Evolutionary conservation across 2,797 vertebrate species (phyloP).

Genomic region (Acrossocheilus fasciatus): DNA sequence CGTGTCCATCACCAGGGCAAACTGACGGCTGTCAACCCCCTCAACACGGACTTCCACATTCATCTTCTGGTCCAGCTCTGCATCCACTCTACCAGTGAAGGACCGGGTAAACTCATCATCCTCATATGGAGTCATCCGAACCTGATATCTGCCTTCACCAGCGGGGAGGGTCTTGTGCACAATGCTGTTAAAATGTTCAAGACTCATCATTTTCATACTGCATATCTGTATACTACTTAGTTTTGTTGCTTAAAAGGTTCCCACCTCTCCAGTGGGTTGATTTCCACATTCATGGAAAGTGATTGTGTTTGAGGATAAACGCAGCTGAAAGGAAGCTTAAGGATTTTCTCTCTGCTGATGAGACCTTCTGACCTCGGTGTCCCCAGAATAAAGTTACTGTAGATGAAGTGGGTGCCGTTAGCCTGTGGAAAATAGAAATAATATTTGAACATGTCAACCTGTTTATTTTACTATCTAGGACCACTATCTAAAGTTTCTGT

Average conservation of each 20-base stretch:
- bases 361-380: not conserved
- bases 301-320: conserved; percentile 28
- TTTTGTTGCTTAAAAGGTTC: not conserved
- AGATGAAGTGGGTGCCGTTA: conserved; percentile 44
- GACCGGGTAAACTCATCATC: conserved; percentile 66
- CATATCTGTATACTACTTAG: not conserved
- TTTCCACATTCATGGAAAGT: conserved; percentile 47
- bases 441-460: not conserved
- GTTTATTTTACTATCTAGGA: not conserved
- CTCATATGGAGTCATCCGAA: conserved; percentile 69
- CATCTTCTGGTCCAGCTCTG: conserved; percentile 66
- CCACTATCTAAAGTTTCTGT: no score
- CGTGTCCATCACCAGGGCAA: conserved; percentile 60
- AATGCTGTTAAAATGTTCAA: not conserved
- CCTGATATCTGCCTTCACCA: conserved; percentile 62
- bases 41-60: conserved; percentile 68
- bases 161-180: not conserved
- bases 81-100: conserved; percentile 24
- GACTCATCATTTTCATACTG: not conserved
- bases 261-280: conserved; percentile 74
- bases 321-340: not conserved
- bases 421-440: not conserved
- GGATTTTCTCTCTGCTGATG: conserved; percentile 4
- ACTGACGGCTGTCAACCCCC: conserved; percentile 66
- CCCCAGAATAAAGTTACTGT: conserved; percentile 59